Conservation (phyloP, 2,888 invertebrate species). For the Entomobrya multifasciata region DNA sequence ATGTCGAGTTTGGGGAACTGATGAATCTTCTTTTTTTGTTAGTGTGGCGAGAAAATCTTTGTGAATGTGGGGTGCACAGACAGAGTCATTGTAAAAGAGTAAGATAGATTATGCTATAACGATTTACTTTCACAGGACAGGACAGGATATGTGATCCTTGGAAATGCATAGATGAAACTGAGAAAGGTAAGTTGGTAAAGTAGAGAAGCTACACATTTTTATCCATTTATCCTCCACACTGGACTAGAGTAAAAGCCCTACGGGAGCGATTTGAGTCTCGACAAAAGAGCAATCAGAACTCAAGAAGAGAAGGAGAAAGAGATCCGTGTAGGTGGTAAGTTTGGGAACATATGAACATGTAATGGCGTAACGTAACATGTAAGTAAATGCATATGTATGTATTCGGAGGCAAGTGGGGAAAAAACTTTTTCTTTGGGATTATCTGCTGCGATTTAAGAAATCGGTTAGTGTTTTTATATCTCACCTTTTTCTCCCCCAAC, state of each 20-base stretch:
- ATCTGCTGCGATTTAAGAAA: slow-evolving; percentile 65
- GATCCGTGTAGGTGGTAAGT: too few relatives aligned
- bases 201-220: slow-evolving; percentile 52
- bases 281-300: slow-evolving; percentile 70
- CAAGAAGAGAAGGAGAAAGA: neutral
- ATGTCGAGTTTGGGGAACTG: slow-evolving; percentile 33
- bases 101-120: slow-evolving; percentile 11
- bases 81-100: too few relatives aligned
- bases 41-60: slow-evolving; percentile 2
- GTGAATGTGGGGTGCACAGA: too few relatives aligned
- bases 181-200: neutral
- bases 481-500: neutral
- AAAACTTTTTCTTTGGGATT: slow-evolving; percentile 60
- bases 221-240: slow-evolving; percentile 51
- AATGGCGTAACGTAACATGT: too few relatives aligned
- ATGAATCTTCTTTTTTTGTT: slow-evolving; percentile 41
- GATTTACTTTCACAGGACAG: neutral
- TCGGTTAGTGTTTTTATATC: slow-evolving; percentile 48
- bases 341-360: too few relatives aligned
- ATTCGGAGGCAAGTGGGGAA: slow-evolving; percentile 1
- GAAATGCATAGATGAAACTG: slow-evolving; percentile 15
- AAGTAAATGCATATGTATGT: neutral
- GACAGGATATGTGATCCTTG: neutral
- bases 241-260: slow-evolving; percentile 67
- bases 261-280: slow-evolving; percentile 66